Base-by-base conservation (phyloP, 2,797 vertebrate species). In the Pelodytes ibericus region DNA sequence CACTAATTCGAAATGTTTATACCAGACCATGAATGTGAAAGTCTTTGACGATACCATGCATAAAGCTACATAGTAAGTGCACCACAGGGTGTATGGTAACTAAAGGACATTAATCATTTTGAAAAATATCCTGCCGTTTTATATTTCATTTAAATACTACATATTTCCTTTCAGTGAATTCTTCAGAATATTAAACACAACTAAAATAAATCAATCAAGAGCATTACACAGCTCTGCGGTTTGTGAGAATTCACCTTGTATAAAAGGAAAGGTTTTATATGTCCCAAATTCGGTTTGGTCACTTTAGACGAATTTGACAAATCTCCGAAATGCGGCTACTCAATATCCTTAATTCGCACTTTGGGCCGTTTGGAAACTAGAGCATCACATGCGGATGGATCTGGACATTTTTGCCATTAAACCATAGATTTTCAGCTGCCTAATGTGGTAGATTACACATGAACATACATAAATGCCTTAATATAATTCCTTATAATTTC, bases 111-210 rank as follows among this genome's bases (percentile, higher is more conserved):
- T 63, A 53, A 63, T 72, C 44, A 63, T 72, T 33, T 13, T 24
- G 53, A 69, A 27, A 68, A 69, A 56, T 24, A 33, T 0, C 31
- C 22, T 27, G 18, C 22, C 18, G 24, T 26, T 70, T n/a, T 58
- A 58, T 56, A 36, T 26, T 70, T 70, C 15, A 33, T 44, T 70
- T 26, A 63, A 63, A 72, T 72, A 26, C 6, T n/a, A 51, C 44
- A 36, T 44, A 62, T 53, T 49, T 39, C 26, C 18, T 72, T 61
- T 51, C 27, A 29, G 53, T 26, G 24, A 44, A 60, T 47, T 20
- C 31, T 71, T 41, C 22, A 13, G 3, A 59, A 59, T 39, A 6
- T 29, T 41, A 30, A 71, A 59, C 44, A 33, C 22, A 27, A 29
- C 24, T 26, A 58, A 70, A 70, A 22, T 70, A 11, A 22, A 69